phyloP scores from a whole-genome alignment of 2,113 vertebrate species.

The Columbina picui region DNA sequence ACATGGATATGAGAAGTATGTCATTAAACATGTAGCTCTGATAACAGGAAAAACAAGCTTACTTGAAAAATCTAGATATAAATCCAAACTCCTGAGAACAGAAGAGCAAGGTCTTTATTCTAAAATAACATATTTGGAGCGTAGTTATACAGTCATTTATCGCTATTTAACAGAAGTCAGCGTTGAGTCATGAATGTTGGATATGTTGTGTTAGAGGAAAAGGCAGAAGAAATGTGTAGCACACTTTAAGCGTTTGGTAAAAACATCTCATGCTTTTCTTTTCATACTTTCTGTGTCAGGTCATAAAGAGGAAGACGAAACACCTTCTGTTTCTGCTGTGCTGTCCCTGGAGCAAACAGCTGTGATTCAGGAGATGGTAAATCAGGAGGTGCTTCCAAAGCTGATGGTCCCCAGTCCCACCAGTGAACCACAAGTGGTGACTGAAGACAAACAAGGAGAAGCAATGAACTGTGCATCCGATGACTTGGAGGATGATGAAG shows the following conservation, averaged over 20 bases:
- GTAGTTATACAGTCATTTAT: background rate
- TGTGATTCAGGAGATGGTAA: conserved; percentile 70
- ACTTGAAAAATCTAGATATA: background rate
- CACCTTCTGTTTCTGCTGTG: conserved; percentile 64
- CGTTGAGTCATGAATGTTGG: background rate
- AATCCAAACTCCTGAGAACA: background rate
- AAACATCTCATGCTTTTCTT: background rate
- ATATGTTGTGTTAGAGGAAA: background rate
- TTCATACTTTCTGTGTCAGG: conserved; percentile 65
- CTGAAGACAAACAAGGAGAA: conserved; percentile 68
- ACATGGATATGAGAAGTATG: background rate
- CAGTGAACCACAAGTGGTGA: conserved; percentile 63
- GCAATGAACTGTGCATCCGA: conserved; percentile 48
- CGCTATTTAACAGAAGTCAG: background rate
- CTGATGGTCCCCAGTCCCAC: conserved; percentile 34
- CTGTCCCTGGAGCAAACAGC: conserved; percentile 77
- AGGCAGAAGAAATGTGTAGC: background rate
- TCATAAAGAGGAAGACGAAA: conserved; percentile 77
- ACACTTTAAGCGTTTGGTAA: background rate
- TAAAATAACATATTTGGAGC: background rate
- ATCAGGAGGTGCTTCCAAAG: conserved; percentile 69
- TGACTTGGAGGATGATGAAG: conserved; percentile 72
- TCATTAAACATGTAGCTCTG: background rate
- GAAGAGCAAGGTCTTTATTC: background rate
- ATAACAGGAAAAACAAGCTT: background rate